Conservation (phyloP, 92 coral and sea anemone genomes). For the Heteractis magnifica region DNA sequence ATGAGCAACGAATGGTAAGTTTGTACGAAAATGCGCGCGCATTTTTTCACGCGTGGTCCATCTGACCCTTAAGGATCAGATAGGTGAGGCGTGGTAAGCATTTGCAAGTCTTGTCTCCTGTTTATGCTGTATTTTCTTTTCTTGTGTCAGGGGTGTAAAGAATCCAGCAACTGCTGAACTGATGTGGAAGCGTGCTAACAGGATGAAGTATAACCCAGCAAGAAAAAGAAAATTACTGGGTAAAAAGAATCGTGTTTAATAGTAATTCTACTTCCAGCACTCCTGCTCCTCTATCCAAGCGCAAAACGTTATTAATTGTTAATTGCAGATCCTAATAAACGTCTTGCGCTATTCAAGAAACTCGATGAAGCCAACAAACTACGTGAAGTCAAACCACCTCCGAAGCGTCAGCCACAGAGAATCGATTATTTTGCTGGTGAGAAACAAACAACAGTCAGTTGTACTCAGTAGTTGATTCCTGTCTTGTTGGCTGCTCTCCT, state of each 20-base stretch:
- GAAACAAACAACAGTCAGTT: not conserved
- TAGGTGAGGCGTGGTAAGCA: too few relatives aligned
- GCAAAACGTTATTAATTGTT: not conserved
- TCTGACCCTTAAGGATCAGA: not conserved
- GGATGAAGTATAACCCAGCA: slow-evolving; percentile 94
- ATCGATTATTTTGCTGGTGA: slow-evolving; percentile 88
- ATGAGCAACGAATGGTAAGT: slow-evolving; percentile 86
- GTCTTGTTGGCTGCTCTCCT: not conserved
- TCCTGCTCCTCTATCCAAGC: not conserved
- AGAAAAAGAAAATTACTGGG: slow-evolving; percentile 86
- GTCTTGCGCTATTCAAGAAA: slow-evolving; percentile 87
- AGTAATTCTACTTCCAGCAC: not conserved
- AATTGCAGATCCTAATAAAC: slow-evolving; percentile 71
- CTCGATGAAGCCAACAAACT: slow-evolving; percentile 89
- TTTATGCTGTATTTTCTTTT: not conserved
- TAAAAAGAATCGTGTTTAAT: slow-evolving; percentile 13
- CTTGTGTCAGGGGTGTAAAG: slow-evolving; percentile 75
- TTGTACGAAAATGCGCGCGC: not conserved
- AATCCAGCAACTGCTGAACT: slow-evolving; percentile 77
- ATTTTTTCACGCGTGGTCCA: not conserved
- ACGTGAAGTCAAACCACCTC: slow-evolving; percentile 77
- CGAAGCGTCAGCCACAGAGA: slow-evolving; percentile 68
- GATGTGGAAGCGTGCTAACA: slow-evolving; percentile 91
- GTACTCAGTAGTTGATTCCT: not conserved
- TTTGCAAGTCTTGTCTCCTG: not conserved